These are phyloP conservation scores for Cryptophagus acutangulus DNA, from an alignment of 2,888 invertebrate species.

Conservation along the genomic window DNA sequence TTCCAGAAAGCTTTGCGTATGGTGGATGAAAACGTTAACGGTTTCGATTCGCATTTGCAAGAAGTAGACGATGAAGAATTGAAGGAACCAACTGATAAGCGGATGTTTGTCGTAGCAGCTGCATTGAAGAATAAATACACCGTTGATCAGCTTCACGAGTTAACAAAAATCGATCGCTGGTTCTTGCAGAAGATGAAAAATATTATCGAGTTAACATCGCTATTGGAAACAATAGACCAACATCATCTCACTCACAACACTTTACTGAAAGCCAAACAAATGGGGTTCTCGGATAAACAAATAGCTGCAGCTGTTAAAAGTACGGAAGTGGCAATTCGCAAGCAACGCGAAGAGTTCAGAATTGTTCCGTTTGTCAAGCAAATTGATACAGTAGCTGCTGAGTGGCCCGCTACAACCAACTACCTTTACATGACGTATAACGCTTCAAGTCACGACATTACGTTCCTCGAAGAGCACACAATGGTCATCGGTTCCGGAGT, in stretches of 20 bases:
- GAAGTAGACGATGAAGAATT: slow-evolving; percentile 78
- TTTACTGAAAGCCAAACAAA: slow-evolving; percentile 78
- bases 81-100: slow-evolving; percentile 89
- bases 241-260: slow-evolving; percentile 58
- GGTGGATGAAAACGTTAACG: slow-evolving; percentile 91
- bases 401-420: slow-evolving; percentile 98
- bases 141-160: slow-evolving; percentile 78
- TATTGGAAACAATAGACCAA: slow-evolving; percentile 62
- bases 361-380: slow-evolving; percentile 89
- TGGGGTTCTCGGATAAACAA: slow-evolving; percentile 97
- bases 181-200: slow-evolving; percentile 92
- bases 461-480: slow-evolving; percentile 71
- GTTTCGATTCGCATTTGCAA: slow-evolving; percentile 87
- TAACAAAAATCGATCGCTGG: slow-evolving; percentile 97
- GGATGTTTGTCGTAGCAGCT: slow-evolving; percentile 94
- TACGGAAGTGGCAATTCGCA: slow-evolving; percentile 78
- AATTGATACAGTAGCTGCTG: slow-evolving; percentile 98
- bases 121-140: slow-evolving; percentile 78
- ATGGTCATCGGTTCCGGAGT: slow-evolving; percentile 96
- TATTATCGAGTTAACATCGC: slow-evolving; percentile 70
- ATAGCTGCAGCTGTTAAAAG: slow-evolving; percentile 83
- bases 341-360: slow-evolving; percentile 67
- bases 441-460: slow-evolving; percentile 74
- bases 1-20: slow-evolving; percentile 98
- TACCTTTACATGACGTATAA: slow-evolving; percentile 98